Evolutionary conservation across 2,113 vertebrate species (phyloP), one percentile per base, ranked within the genome.

Genomic region (Mixornis gularis): DNA sequence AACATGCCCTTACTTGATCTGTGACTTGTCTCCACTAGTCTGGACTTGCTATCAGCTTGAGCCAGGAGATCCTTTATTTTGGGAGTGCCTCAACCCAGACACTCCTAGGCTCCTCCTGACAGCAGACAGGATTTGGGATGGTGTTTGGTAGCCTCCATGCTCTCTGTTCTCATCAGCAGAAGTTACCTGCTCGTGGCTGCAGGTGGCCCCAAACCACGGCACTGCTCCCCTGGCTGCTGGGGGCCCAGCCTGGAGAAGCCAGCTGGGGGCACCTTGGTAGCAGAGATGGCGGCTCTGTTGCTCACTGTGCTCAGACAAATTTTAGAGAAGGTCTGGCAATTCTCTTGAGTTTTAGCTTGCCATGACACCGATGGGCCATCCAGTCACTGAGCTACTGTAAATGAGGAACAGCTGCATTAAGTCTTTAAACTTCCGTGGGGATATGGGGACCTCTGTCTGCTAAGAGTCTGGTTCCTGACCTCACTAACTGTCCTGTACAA

Each of bases 231-330:
- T 29, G 70, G 52, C 65, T 55, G 43, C 44, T 24, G 6, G 32
- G 12, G 51, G 15, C 19, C 17, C 79, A 34, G n/a, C 13, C 78
- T 25, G 36, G 11, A 51, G 26, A 21, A 72, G 43, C 19, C 78
- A 36, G 25, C 27, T 43, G 52, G 25, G 13, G 80, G 41, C 59
- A 29, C 29, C 51, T 27, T 41, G 12, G 29, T 11, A 55, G 34
- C 52, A 41, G 48, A 19, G 27, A 3, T 19, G 46, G 34, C 1
- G 0, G 43, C 13, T 78, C n/a, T 0, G 1, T 19, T 69, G 34
- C 34, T 79, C 55, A 13, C 36, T 1, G 5, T 38, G 43, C 30
- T 22, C 6, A 1, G 30, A 44, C 29, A 76, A 85, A 69, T 29
- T 49, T 36, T 29, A 44, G 6, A 66, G 36, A 65, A 74, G 32